Evolutionary conservation across 2,888 invertebrate species (phyloP), one percentile per base, ranked within the genome.

Genomic region (Prionchulus punctatus): DNA sequence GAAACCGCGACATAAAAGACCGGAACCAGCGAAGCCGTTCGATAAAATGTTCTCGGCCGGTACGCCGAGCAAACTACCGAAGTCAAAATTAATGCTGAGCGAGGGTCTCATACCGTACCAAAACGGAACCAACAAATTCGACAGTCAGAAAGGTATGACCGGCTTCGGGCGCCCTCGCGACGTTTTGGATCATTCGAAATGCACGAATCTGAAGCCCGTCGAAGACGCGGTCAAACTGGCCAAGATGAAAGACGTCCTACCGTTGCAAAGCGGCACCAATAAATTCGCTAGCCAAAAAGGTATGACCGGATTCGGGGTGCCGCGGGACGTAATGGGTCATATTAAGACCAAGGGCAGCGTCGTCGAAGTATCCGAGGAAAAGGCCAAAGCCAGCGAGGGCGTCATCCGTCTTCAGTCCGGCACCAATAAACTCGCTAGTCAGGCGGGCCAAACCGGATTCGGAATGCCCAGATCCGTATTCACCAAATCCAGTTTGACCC

Each of bases 361-460:
- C 27, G 59, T 61, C 45, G 69, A 70, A 56, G 63, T 69, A 21
- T 60, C 69, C 26, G 70, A 70, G 56, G 69, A 69, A 61, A 69
- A 69, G 60, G 67, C 66, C 26, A 65, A 68, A 43, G 65, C 67
- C 50, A 65, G 67, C 55, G 68, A 69, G 53, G 69, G 69, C 7
- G 72, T 77, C 56, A 76, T 78, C 59, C 75, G 76, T n/a, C 70
- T 77, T 30, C 77, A 77, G 62, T 75, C 76, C 58, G 77, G 77
- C 54, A 74, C 75, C 57, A 76, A 77, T 67, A 72, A 73, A 61
- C 73, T 76, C 30, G 77, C 77, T 31, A 72, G 73, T 30, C 77
- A 77, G 65, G 67, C 72, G 28, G 76, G 76, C 57, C 77, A 76
- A 75, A 75, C 74, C 48, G 76, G 76, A 23, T 77, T 77, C 62